A percentile compares a stretch with the other conserved stretches of the same genome.
These are phyloP conservation scores for Chrysomela aeneicollis DNA, from an alignment of 2,888 invertebrate genomes.

Conservation along the genomic window DNA sequence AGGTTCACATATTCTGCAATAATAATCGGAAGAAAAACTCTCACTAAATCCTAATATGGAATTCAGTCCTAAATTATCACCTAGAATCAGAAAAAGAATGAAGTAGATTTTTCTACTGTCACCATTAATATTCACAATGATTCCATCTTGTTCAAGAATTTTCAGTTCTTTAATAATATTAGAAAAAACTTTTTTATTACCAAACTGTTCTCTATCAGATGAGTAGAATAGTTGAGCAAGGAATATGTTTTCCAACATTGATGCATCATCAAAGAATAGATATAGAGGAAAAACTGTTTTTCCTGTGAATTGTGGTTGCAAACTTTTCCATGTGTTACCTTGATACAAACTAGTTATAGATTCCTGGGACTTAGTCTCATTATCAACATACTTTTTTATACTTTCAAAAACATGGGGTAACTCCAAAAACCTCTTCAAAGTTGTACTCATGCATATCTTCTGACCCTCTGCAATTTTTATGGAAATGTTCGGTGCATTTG, in stretches of 20 bases:
- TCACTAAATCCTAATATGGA: constrained; percentile 13
- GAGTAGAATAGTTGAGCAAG: constrained; percentile 27
- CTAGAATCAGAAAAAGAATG: constrained; percentile 17
- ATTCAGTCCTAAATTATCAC: constrained; percentile 17
- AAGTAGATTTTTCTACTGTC: constrained; percentile 27
- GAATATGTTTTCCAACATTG: constrained; percentile 35
- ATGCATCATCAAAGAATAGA: constrained; percentile 18
- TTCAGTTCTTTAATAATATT: constrained; percentile 32
- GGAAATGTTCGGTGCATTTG: background rate
- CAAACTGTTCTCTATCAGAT: constrained; percentile 27
- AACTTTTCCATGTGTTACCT: background rate
- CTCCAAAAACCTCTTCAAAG: constrained; percentile 21
- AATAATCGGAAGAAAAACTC: constrained; percentile 17
- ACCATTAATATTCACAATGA: constrained; percentile 16
- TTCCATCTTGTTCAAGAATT: constrained; percentile 29
- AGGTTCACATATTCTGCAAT: constrained; percentile 7
- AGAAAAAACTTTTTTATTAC: constrained; percentile 32
- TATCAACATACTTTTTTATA: background rate
- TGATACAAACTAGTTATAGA: background rate
- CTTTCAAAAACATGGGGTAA: constrained; percentile 12
- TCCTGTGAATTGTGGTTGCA: background rate
- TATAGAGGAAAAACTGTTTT: background rate
- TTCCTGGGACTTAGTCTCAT: background rate
- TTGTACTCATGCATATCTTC: constrained; percentile 17
- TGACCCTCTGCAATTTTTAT: constrained; percentile 18